Evolutionary conservation across 2,888 invertebrate species (phyloP), one percentile per base, ranked within the genome.

Genomic region (Linnaemya vulpina): DNA sequence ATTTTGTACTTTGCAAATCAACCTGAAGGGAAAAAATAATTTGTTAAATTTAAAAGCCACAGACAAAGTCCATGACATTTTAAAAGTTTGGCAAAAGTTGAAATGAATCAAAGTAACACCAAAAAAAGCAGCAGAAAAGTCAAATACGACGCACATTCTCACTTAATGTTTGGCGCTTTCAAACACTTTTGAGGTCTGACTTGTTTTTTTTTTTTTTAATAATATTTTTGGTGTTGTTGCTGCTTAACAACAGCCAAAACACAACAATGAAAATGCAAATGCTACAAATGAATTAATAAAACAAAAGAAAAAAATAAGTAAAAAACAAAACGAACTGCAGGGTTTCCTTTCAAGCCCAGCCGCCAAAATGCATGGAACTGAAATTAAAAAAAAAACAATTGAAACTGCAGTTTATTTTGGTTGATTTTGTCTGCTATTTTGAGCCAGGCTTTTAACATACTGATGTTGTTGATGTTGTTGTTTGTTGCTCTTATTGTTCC

Each of bases 261-360:
- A 78, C 38, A 78, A 65, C 82, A 73, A 85, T 85, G 67, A 85
- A 85, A 85, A 85, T 85, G 85, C 82, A 85, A 85, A 85, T 82
- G 82, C 82, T 79, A 85, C 85, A 85, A 85, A 85, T 85, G 85
- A 85, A 85, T 85, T 85, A 85, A 85, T 85, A 85, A 74, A 68
- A 10, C 0, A 17, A 17, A 9, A 9, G 1, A 49, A n/a, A n/a
- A n/a, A n/a, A n/a, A n/a, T n/a, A n/a, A n/a, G n/a, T n/a, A 46
- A 46, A 49, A 49, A 49, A 49, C 3, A 38, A 78, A 20, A 63
- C 63, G 81, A 85, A 85, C 85, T 82, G 75, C 85, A 82, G 85
- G 82, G 82, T 85, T 85, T 79, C 71, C 78, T 82, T 82, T 82
- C 13, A 85, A 67, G 82, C 70, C 60, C 75, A 70, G 82, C 85